These are phyloP conservation scores for Corynorhinus townsendii DNA, from an alignment of 2,113 vertebrate genomes.

Conservation along the genomic window DNA sequence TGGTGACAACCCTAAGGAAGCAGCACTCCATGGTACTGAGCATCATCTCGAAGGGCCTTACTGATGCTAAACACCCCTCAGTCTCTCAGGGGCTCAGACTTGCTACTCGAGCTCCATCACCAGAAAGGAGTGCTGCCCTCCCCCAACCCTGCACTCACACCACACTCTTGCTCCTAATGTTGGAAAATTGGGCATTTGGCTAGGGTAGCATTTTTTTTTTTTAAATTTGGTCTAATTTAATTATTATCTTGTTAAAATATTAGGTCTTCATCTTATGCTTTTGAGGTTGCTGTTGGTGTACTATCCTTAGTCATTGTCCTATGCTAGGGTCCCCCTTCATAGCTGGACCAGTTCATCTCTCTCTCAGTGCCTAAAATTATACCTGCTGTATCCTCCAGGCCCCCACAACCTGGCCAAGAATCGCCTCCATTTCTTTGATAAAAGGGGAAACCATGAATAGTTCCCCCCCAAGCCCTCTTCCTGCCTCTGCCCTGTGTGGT, in stretches of 20 bases:
- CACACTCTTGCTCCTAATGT: background rate
- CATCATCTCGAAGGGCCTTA: background rate
- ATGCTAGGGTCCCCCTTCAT: background rate
- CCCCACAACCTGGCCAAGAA: background rate
- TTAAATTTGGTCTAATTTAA: background rate
- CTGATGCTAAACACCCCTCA: background rate
- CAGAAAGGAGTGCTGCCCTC: background rate
- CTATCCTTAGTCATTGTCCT: background rate
- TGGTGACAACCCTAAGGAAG: background rate
- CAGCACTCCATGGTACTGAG: background rate
- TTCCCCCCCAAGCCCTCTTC: background rate
- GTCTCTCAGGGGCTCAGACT: background rate
- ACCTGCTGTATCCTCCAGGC: background rate
- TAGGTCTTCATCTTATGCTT: background rate
- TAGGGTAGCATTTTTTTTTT: background rate
- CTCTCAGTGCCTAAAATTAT: background rate
- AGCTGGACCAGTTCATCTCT: background rate
- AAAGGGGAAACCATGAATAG: background rate
- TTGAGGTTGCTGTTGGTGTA: background rate
- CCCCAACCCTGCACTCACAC: accelerated
- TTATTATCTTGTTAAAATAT: background rate
- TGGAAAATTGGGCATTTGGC: background rate
- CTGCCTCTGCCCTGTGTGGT: background rate
- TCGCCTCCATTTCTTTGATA: background rate
- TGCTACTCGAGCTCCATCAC: background rate